Conservation (phyloP, 2,113 vertebrate species). For the Odocoileus hemionus region DNA sequence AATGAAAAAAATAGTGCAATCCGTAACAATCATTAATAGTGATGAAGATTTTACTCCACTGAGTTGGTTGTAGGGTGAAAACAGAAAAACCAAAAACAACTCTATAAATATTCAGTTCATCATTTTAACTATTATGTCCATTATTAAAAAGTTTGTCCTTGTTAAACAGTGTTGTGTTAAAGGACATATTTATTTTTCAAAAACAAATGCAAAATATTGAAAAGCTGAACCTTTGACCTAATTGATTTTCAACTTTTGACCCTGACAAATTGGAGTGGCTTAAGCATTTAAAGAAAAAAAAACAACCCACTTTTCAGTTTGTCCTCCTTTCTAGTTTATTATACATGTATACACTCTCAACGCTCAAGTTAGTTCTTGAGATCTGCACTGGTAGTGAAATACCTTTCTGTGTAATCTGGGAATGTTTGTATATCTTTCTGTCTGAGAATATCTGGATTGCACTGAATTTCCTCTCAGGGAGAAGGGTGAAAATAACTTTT, state of each 20-base stretch:
- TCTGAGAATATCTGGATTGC: slow-evolving; percentile 7
- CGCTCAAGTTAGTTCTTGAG: neutral
- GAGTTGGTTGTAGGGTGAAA: neutral
- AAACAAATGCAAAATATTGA: neutral
- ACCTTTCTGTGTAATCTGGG: neutral
- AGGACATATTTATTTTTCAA: neutral
- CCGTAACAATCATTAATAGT: neutral
- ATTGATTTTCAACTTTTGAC: neutral
- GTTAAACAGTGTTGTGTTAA: neutral
- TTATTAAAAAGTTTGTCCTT: neutral
- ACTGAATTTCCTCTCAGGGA: slow-evolving; percentile 50
- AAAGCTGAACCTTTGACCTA: slow-evolving; percentile 1
- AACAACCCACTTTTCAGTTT: neutral
- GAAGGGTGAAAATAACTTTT: slow-evolving; percentile 51
- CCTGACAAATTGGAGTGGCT: neutral
- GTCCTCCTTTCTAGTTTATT: neutral
- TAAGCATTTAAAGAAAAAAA: neutral
- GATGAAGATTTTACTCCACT: neutral
- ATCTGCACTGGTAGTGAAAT: neutral
- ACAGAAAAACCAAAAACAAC: neutral
- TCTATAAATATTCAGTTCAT: neutral
- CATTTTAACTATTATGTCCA: neutral
- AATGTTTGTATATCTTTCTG: neutral
- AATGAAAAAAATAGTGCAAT: neutral
- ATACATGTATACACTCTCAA: neutral